Base-by-base conservation (phyloP, 2,888 invertebrate genomes). In the Augochlorella aurata region DNA sequence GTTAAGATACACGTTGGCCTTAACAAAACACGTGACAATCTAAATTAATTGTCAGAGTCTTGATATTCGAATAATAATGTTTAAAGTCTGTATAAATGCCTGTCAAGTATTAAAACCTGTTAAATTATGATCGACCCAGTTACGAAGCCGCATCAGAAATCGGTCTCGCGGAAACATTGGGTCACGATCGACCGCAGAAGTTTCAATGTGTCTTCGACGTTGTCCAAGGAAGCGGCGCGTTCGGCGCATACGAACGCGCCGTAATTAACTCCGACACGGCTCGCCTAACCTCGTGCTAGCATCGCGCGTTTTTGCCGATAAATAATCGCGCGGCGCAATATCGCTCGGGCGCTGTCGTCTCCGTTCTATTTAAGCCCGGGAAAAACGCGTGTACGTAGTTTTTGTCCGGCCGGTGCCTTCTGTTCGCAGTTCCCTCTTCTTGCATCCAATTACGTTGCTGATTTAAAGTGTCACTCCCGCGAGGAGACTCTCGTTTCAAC, bases 121-220 rank as follows among this genome's bases (percentile, higher is more conserved):
- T 38, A 38, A 38, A 38, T 38, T 38, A 38, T 38, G 38, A 4
- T 7, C 38, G 38, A 38, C 38, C 38, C 5, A 38, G 38, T 38
- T 38, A 4, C 7, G 38, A 38, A 38, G 38, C 38, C 38, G 38
- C 38, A 5, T 38, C 38, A 38, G 38, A 38, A 38, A 38, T 8
- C 50, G 71, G 47, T 49, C 44, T 45, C 1, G 44, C 54, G 44
- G 63, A 24, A 45, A 49, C 50, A 61, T 66, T 58, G 54, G 44
- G 21, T 68, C 29, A 66, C 52, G 70, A 69, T 72, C 63, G 65
- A 29, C 49, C 18, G 14, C 54, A 24, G 50, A 70, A 77, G 81
- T 81, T 81, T 86, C 82, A 85, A 87, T 84, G 73, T 75, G 77
- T 81, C 84, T 88, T 87, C 71, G 16, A 69, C 70, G 73, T 38